Conservation (phyloP, 2,888 invertebrate species). For the Dynastes tityus region DNA sequence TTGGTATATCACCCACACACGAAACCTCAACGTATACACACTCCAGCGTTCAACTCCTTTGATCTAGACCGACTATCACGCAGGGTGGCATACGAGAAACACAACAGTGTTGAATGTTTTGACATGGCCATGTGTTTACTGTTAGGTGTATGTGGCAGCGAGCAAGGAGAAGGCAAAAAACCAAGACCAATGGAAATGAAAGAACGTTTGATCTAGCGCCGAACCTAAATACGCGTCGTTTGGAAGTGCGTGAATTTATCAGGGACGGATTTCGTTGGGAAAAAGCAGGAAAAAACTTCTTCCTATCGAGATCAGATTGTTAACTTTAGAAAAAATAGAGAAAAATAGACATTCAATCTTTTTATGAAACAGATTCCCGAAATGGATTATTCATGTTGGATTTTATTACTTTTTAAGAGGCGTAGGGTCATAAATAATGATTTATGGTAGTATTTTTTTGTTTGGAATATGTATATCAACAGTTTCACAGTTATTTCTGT, state of each 20-base stretch:
- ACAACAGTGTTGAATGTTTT: slow-evolving; percentile 60
- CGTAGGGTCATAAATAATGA: background rate
- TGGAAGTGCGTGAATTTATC: slow-evolving; percentile 49
- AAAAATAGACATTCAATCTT: background rate
- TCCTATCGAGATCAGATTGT: background rate
- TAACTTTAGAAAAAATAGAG: background rate
- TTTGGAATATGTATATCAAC: background rate
- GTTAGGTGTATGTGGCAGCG: slow-evolving; percentile 54
- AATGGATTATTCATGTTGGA: background rate
- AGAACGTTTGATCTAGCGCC: slow-evolving; percentile 49
- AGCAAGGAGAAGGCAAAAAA: slow-evolving; percentile 31
- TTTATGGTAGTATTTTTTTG: background rate
- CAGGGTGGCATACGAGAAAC: slow-evolving; percentile 51
- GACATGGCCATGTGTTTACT: slow-evolving; percentile 61
- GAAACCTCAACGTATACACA: slow-evolving; percentile 31
- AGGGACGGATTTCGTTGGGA: slow-evolving; percentile 42
- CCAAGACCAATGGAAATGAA: slow-evolving; percentile 46
- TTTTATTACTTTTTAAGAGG: background rate
- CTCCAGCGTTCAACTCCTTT: slow-evolving; percentile 32
- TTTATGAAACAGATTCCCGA: background rate
- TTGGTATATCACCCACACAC: slow-evolving; percentile 8
- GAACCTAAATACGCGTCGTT: slow-evolving; percentile 47
- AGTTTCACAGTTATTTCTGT: slow-evolving; percentile 7
- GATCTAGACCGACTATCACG: slow-evolving; percentile 49
- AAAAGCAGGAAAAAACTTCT: background rate